Conservation (phyloP, 2,113 vertebrate species). For the Gallinago media region DNA sequence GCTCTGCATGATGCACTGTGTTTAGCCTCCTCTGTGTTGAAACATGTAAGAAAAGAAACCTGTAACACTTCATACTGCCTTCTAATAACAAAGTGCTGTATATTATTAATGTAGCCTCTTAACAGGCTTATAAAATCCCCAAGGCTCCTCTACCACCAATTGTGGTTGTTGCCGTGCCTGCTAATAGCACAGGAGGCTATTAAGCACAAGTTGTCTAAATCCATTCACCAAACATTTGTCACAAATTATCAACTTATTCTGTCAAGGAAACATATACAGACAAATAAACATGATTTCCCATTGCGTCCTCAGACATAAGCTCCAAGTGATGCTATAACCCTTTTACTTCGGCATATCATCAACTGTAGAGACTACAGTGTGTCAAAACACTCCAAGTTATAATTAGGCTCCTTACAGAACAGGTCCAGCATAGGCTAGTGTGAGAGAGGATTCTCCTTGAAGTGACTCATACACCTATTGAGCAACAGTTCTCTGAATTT, state of each 20-base stretch:
- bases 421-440: neutral
- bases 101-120: neutral
- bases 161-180: neutral
- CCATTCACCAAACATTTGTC: neutral
- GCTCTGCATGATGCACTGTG: neutral
- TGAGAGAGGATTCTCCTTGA: neutral
- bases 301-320: neutral
- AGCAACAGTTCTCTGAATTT: neutral
- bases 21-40: neutral
- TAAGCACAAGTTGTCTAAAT: neutral
- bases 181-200: neutral
- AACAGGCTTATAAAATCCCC: neutral
- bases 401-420: slow-evolving; percentile 34
- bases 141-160: neutral
- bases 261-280: neutral
- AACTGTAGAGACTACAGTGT: neutral
- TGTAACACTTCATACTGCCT: neutral
- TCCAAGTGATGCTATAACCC: neutral
- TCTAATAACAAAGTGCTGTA: neutral
- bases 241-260: neutral
- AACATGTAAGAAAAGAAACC: neutral
- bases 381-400: neutral
- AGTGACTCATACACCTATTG: neutral
- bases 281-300: neutral
- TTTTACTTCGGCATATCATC: neutral